Conservation (phyloP, 2,888 invertebrate genomes). For the Caenorhabditis becei region DNA sequence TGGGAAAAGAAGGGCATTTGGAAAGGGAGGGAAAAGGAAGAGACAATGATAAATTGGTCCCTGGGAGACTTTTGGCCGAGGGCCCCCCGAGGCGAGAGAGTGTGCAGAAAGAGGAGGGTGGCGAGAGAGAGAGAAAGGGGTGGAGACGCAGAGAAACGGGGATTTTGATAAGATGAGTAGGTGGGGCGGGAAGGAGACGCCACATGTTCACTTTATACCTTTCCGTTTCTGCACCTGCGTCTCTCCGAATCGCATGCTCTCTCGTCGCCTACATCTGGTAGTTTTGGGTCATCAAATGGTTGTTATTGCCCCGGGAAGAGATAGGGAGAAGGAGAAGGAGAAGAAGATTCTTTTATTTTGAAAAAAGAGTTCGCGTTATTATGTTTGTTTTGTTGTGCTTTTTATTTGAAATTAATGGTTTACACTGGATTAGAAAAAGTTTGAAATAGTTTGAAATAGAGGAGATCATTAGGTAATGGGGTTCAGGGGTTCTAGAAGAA, state of each 20-base stretch:
- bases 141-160: neutral
- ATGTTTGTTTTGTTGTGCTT: too few relatives aligned
- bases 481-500: too few relatives aligned
- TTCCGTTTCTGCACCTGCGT: neutral
- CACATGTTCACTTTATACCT: conserved; percentile 52
- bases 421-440: too few relatives aligned
- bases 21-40: neutral
- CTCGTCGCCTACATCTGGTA: conserved; percentile 35
- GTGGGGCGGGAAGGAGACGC: neutral
- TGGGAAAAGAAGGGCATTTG: neutral
- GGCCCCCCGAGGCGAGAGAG: neutral
- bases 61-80: neutral
- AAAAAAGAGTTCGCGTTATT: too few relatives aligned
- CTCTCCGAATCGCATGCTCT: conserved; percentile 2
- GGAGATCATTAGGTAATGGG: too few relatives aligned
- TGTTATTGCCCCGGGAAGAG: neutral
- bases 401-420: too few relatives aligned
- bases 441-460: too few relatives aligned
- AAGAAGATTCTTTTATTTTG: too few relatives aligned
- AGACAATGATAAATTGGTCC: conserved; percentile 11
- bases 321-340: too few relatives aligned
- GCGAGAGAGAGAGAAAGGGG: neutral
- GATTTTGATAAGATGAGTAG: conserved; percentile 1
- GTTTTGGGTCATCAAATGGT: neutral
- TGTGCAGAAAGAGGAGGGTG: neutral